Percentiles rank a stretch among this genome's conserved stretches.
Evolutionary conservation across 2,113 vertebrate genomes (phyloP).

Genomic region (Macaca nemestrina): DNA sequence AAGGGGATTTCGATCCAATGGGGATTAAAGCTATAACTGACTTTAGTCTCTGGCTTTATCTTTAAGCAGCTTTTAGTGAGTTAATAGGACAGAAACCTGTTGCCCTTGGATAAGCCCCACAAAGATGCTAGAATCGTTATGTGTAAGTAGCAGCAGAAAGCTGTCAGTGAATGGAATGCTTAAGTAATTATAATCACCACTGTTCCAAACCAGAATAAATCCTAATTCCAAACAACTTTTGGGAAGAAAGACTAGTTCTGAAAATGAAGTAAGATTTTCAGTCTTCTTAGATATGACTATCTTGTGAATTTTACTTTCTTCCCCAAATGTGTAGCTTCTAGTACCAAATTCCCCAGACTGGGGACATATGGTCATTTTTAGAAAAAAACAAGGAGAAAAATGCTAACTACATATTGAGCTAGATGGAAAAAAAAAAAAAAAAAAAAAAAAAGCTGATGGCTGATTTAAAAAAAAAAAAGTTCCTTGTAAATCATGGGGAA

Average conservation of each 20-base stretch:
- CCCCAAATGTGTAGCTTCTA: slow-evolving; percentile 36
- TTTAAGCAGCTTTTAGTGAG: slow-evolving; percentile 28
- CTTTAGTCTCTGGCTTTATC: slow-evolving; percentile 36
- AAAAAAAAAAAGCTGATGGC: background rate
- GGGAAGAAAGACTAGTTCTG: slow-evolving; percentile 24
- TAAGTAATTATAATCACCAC: slow-evolving; percentile 50
- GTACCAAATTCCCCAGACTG: background rate
- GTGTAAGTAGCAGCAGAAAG: slow-evolving; percentile 44
- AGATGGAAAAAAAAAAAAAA: slow-evolving; percentile 20
- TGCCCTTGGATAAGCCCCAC: background rate
- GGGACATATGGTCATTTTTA: slow-evolving; percentile 17
- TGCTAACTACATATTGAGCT: slow-evolving; percentile 19
- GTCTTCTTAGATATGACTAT: slow-evolving; percentile 14
- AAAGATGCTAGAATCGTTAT: background rate
- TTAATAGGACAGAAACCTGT: slow-evolving; percentile 32
- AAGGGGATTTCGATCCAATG: background rate
- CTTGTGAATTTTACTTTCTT: slow-evolving; percentile 38
- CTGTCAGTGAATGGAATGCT: background rate
- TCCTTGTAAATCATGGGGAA: slow-evolving; percentile 17
- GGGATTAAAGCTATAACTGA: slow-evolving; percentile 27
- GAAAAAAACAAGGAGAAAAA: slow-evolving; percentile 45
- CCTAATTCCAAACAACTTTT: slow-evolving; percentile 28
- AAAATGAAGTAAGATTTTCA: slow-evolving; percentile 36
- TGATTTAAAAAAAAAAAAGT: background rate
- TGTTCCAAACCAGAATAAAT: slow-evolving; percentile 54